Percentiles rank a stretch among this genome's conserved stretches.
Evolutionary conservation across 2,888 invertebrate genomes (phyloP).

Genomic region (Tupiocoris notatus): DNA sequence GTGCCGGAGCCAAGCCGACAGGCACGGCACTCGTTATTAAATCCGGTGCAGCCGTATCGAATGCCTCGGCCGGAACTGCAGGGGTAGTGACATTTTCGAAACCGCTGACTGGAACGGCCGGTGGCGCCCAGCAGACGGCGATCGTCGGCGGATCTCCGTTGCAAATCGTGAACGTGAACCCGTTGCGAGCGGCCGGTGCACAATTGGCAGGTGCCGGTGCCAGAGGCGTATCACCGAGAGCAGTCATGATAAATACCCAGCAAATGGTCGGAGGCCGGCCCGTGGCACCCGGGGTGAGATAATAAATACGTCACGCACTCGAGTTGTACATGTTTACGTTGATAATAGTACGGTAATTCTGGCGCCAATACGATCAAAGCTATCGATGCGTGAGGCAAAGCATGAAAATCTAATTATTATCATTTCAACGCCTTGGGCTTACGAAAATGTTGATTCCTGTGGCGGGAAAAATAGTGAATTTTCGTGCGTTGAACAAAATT

Average conservation of each 20-base stretch:
- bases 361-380: too few species aligned
- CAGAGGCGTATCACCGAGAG: conserved; percentile 73
- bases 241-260: conserved; percentile 71
- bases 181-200: conserved; percentile 66
- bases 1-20: conserved; percentile 52
- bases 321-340: too few species aligned
- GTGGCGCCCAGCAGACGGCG: conserved; percentile 59
- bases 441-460: too few species aligned
- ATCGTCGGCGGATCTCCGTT: conserved; percentile 63
- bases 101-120: conserved; percentile 55
- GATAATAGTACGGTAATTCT: too few species aligned
- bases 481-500: too few species aligned
- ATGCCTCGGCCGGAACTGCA: conserved; percentile 54
- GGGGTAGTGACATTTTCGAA: conserved; percentile 67
- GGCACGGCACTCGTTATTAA: conserved; percentile 56
- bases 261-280: conserved; percentile 65
- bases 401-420: too few species aligned
- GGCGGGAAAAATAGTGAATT: too few species aligned
- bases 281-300: conserved; percentile 75
- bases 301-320: background rate
- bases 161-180: conserved; percentile 74
- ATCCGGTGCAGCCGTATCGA: conserved; percentile 35
- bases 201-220: conserved; percentile 58
- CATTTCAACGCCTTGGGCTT: too few species aligned
- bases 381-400: too few species aligned